These are phyloP conservation scores for Elaphurus davidianus DNA, from an alignment of 2,113 vertebrate species.

Conservation along the genomic window DNA sequence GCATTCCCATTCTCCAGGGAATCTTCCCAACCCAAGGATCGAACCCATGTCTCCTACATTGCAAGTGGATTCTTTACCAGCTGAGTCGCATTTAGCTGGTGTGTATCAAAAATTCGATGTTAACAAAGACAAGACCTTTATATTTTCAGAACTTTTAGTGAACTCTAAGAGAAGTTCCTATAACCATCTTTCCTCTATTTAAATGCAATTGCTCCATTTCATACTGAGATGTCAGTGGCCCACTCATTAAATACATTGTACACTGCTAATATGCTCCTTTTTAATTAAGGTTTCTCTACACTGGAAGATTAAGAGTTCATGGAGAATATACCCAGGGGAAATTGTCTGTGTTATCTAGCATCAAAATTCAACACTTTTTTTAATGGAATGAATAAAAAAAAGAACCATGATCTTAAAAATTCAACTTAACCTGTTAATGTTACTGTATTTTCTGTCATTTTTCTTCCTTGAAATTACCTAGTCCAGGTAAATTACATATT, in stretches of 20 bases:
- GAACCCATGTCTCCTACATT: not conserved
- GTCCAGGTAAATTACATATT: not conserved
- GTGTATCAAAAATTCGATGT: not conserved
- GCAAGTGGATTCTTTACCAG: not conserved
- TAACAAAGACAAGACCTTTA: not conserved
- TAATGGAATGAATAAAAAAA: not conserved
- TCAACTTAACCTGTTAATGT: not conserved
- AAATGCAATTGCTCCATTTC: slow-evolving; percentile 24
- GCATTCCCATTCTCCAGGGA: not conserved
- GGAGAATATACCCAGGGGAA: not conserved
- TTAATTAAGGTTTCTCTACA: slow-evolving; percentile 58
- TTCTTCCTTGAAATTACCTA: not conserved
- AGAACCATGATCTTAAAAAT: not conserved
- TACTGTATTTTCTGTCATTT: not conserved
- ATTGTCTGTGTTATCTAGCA: slow-evolving; percentile 19
- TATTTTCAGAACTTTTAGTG: not conserved
- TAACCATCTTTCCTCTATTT: not conserved
- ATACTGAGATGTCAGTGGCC: slow-evolving; percentile 37
- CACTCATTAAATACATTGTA: slow-evolving; percentile 34
- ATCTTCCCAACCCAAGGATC: not conserved
- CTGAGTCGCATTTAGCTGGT: not conserved
- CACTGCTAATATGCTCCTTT: slow-evolving; percentile 27
- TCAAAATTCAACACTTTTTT: slow-evolving; percentile 22
- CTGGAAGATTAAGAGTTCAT: slow-evolving; percentile 35
- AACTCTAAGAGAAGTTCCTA: not conserved